A percentile compares a stretch with the other conserved stretches of the same genome.
Evolutionary conservation across 2,113 vertebrate species (phyloP).

Genomic region (Crotalus viridis): DNA sequence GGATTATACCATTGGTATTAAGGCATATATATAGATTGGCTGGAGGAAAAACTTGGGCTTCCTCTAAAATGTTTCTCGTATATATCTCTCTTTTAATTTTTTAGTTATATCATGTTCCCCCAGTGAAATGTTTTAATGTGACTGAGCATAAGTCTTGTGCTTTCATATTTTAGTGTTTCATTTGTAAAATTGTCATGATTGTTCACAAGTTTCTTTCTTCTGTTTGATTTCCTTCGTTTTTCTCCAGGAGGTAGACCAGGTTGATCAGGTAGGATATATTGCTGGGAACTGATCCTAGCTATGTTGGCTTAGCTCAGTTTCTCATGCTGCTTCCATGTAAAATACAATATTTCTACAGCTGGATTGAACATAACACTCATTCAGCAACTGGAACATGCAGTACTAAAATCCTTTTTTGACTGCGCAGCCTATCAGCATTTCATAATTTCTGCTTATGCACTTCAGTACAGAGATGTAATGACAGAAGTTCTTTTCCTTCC

Average conservation of each 20-base stretch:
- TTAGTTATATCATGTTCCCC: slow-evolving; percentile 25
- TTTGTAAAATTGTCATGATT: slow-evolving; percentile 82
- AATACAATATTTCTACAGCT: slow-evolving; percentile 81
- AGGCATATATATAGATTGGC: not conserved
- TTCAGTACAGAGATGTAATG: slow-evolving; percentile 86
- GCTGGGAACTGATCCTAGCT: slow-evolving; percentile 78
- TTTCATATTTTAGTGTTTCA: slow-evolving; percentile 72
- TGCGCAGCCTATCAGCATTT: slow-evolving; percentile 78
- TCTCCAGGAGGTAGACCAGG: slow-evolving; percentile 98
- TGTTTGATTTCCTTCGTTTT: slow-evolving; percentile 86
- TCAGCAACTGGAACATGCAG: slow-evolving; percentile 83
- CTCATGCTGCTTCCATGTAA: slow-evolving; percentile 90
- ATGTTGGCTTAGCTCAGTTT: slow-evolving; percentile 83
- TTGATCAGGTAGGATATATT: slow-evolving; percentile 97
- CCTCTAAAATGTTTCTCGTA: not conserved
- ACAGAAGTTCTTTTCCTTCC: slow-evolving; percentile 76
- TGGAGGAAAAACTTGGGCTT: slow-evolving; percentile 23
- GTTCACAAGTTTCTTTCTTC: slow-evolving; percentile 98
- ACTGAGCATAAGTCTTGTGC: slow-evolving; percentile 57
- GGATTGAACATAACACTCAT: slow-evolving; percentile 93
- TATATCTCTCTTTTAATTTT: slow-evolving; percentile 26
- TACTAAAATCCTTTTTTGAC: slow-evolving; percentile 87
- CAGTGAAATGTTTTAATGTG: slow-evolving; percentile 47
- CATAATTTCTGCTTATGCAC: slow-evolving; percentile 87
- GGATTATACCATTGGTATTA: not conserved